Conservation (phyloP, 2,888 invertebrate species). For the Mesorhabditis belari region DNA sequence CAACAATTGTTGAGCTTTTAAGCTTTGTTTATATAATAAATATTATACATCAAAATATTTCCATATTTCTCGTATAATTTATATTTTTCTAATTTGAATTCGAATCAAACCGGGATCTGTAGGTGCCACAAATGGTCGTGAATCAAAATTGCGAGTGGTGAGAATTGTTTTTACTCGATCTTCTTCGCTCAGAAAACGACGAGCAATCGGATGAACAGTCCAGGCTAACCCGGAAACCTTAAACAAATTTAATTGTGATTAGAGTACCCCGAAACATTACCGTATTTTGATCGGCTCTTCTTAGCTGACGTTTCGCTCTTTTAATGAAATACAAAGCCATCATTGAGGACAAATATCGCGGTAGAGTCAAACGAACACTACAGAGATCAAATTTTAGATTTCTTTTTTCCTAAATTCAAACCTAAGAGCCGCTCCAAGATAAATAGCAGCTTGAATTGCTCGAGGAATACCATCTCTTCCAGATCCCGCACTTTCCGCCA, state of each 20-base stretch:
- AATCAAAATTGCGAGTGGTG: background rate
- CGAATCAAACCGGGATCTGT: background rate
- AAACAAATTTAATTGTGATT: background rate
- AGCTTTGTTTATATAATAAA: background rate
- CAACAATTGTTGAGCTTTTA: no score
- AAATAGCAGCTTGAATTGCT: constrained; percentile 29
- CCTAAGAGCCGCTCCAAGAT: constrained; percentile 23
- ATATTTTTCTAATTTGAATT: no score
- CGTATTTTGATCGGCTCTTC: constrained; percentile 23
- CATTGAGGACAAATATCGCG: constrained; percentile 21
- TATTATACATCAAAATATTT: background rate
- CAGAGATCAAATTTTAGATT: constrained; percentile 6
- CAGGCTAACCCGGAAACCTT: constrained; percentile 30
- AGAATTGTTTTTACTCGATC: constrained; percentile 11
- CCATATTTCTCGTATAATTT: background rate
- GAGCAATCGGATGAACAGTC: constrained; percentile 43
- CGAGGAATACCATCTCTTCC: constrained; percentile 28
- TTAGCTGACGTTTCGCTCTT: constrained; percentile 40
- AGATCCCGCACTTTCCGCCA: constrained; percentile 47
- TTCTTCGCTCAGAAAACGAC: constrained; percentile 30
- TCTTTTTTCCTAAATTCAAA: background rate
- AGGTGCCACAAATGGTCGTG: background rate
- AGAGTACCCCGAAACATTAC: constrained; percentile 1
- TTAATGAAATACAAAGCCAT: constrained; percentile 43
- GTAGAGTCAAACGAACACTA: constrained; percentile 1